These are phyloP conservation scores for Sitta carolinensis DNA, from an alignment of 2,797 vertebrate species.

Conservation along the genomic window DNA sequence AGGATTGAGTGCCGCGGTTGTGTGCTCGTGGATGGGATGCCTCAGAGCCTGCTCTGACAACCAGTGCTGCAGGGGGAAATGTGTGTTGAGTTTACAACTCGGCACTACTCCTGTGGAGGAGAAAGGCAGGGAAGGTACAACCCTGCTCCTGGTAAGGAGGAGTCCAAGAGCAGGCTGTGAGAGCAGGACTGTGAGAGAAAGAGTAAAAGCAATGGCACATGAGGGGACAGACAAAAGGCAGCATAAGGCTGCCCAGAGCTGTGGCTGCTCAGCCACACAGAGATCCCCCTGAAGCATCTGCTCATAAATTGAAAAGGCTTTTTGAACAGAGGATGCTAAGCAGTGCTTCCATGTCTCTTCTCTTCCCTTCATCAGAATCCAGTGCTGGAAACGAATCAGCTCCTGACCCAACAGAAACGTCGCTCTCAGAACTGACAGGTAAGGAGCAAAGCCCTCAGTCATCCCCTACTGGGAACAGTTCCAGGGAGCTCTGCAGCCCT, in stretches of 20 bases:
- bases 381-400: rapidly evolving
- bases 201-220: not conserved
- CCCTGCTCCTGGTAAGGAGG: rapidly evolving
- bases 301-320: too few species aligned
- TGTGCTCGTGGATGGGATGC: rapidly evolving
- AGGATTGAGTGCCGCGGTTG: rapidly evolving
- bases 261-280: not conserved
- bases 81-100: not conserved
- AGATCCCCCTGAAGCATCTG: rapidly evolving
- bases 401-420: rapidly evolving
- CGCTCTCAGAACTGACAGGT: rapidly evolving
- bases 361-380: not conserved
- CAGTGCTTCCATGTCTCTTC: too few species aligned
- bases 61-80: not conserved
- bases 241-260: not conserved
- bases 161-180: rapidly evolving
- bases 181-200: rapidly evolving
- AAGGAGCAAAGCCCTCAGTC: not conserved
- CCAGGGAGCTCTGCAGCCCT: too few species aligned
- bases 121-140: not conserved
- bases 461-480: not conserved
- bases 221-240: rapidly evolving
- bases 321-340: too few species aligned
- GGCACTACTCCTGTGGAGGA: rapidly evolving
- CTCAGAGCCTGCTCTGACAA: not conserved